Conservation (phyloP, 2,113 vertebrate genomes). For the Malaclemys terrapin region DNA sequence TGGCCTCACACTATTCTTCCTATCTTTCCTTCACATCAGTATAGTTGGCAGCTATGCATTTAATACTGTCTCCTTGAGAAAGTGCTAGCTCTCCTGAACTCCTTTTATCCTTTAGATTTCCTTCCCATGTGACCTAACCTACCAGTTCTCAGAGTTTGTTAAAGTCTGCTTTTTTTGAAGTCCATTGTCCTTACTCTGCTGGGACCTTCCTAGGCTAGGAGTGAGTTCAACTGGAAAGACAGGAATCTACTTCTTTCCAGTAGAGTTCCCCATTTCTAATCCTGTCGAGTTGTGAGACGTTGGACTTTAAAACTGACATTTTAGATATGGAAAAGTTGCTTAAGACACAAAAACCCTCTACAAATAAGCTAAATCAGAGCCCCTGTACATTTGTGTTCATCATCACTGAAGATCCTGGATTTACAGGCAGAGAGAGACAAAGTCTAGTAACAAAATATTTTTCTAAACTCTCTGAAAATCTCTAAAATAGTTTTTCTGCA, state of each 20-base stretch:
- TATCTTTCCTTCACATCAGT: not conserved
- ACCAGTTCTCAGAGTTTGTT: not conserved
- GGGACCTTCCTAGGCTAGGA: not conserved
- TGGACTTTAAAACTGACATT: not conserved
- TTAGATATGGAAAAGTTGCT: not conserved
- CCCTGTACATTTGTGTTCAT: not conserved
- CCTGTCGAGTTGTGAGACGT: not conserved
- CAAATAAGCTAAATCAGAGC: not conserved
- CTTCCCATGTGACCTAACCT: not conserved
- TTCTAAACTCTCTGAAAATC: not conserved
- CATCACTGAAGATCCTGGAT: not conserved
- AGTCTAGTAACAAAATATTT: not conserved
- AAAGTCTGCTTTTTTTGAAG: not conserved
- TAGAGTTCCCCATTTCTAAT: fast-evolving
- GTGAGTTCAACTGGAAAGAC: not conserved
- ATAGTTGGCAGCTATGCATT: not conserved
- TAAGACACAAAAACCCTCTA: not conserved
- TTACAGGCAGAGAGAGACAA: not conserved
- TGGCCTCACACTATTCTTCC: not conserved
- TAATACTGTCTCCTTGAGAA: not conserved
- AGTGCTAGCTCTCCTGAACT: not conserved
- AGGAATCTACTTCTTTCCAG: not conserved
- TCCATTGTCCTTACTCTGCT: not conserved
- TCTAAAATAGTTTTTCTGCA: constrained; percentile 11
- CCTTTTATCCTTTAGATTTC: not conserved